Conservation (phyloP, 2,888 invertebrate genomes). For the Orthonevra nobilis region DNA sequence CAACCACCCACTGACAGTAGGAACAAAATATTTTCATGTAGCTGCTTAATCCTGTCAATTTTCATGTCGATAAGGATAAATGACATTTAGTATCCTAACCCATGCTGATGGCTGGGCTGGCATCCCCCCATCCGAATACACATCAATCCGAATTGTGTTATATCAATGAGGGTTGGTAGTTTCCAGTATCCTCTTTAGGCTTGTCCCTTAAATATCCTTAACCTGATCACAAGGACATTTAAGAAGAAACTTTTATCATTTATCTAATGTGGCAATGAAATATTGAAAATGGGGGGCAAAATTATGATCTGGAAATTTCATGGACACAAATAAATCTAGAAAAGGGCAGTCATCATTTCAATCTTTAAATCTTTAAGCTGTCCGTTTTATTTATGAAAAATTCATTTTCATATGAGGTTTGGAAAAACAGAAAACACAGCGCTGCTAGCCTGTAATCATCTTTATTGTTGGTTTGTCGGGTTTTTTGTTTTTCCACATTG, state of each 20-base stretch:
- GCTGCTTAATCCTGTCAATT: conserved; percentile 61
- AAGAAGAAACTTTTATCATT: conserved; percentile 33
- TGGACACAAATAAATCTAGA: conserved; percentile 23
- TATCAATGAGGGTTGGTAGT: conserved; percentile 41
- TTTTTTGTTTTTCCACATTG: not conserved
- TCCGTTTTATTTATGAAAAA: too few species aligned
- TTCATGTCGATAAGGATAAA: conserved; percentile 59
- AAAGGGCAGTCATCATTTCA: too few species aligned
- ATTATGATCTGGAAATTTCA: conserved; percentile 22
- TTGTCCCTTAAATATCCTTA: too few species aligned
- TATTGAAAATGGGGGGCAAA: conserved; percentile 21
- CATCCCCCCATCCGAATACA: not conserved
- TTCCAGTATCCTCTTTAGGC: conserved; percentile 1
- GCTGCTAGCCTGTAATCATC: not conserved
- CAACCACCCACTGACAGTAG: not conserved
- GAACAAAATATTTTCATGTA: conserved; percentile 55
- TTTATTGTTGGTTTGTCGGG: not conserved
- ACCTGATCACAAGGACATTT: conserved; percentile 27
- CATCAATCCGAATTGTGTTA: conserved; percentile 33
- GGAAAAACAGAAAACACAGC: not conserved
- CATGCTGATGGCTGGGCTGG: too few species aligned
- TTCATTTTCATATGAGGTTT: too few species aligned
- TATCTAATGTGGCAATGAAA: conserved; percentile 15
- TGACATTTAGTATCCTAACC: conserved; percentile 41
- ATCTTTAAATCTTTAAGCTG: too few species aligned